Evolutionary conservation across 2,113 vertebrate genomes (phyloP).

Genomic region (Phalacrocorax carbo): DNA sequence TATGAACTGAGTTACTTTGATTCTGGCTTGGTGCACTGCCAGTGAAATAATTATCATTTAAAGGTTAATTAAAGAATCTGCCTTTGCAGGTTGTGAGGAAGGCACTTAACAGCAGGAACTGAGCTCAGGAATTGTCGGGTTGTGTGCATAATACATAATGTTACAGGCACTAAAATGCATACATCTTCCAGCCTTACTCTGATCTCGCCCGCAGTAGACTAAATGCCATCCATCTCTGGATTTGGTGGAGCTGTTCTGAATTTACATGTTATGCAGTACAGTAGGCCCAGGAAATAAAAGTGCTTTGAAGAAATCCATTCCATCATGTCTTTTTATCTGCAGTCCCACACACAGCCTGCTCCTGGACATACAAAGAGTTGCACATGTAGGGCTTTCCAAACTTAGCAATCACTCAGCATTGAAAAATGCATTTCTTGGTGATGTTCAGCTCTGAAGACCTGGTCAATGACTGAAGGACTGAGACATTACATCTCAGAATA

Average conservation of each 20-base stretch:
- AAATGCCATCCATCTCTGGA: background rate
- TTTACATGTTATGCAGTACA: background rate
- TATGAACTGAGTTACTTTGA: conserved; percentile 28
- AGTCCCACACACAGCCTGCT: background rate
- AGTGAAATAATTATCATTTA: conserved; percentile 71
- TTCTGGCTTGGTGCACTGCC: conserved; percentile 50
- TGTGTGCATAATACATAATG: conserved; percentile 52
- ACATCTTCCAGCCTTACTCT: background rate
- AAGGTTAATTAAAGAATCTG: conserved; percentile 72
- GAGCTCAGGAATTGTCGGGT: background rate
- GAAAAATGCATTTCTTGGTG: background rate
- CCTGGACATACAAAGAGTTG: background rate
- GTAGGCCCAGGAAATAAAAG: background rate
- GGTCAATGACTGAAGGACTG: background rate
- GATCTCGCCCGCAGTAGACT: background rate
- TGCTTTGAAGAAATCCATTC: background rate
- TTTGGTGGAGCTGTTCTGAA: background rate
- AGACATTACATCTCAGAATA: background rate
- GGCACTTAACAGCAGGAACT: conserved; percentile 54
- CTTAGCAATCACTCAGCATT: background rate
- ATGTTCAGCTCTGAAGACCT: background rate
- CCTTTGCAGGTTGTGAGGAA: conserved; percentile 58
- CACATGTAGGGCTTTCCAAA: background rate
- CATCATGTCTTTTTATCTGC: background rate
- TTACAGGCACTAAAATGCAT: conserved; percentile 20